Base-by-base conservation (phyloP, 1,140 invertebrate genomes). In the Aphelenchoides fujianensis region DNA sequence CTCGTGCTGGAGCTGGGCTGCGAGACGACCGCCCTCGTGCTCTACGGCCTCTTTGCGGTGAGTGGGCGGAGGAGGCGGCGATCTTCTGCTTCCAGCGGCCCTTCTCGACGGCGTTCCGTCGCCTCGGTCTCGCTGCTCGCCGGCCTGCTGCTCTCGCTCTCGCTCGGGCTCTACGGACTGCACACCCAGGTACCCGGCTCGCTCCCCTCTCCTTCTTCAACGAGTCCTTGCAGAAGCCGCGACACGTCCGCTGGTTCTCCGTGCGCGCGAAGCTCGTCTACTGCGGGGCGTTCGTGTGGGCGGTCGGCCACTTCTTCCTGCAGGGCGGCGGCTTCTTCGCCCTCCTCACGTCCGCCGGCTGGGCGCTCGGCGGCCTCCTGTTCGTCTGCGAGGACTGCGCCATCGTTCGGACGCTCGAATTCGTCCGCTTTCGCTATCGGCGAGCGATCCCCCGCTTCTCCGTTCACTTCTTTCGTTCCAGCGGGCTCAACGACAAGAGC, bases 401-500 rank as follows among this genome's bases (percentile, higher is more conserved):
- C 12, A 59, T 59, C 5, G 34, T 59, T 5, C 28, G 5, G 23
- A 59, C 55, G 5, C 28, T 59, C 5, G 55, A 59, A 30, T 59
- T 59, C 19, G 55, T 59, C 5, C 55, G 55, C 55, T 59, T 30
- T 32, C 5, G 55, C 28, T 59, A 59, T 59, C 5, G 55, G 55
- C 34, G 34, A 59, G 5, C 23, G 41, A 23, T 48, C 5, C 5
- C 7, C 27, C 5, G 23, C 5, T 59, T 59, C n/a, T 59, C 41
- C 41, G 23, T 7, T 59, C 12, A 59, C 34, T 59, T 59, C 12
- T 59, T 23, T 5, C 5, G 27, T 59, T 59, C 41, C 34, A 59
- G 55, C 28, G 55, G 55, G 12, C 55, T 59, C 27, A 23, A 59
- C 55, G 55, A 59, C 55, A 59, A 59, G 34, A 23, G 34, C 41